Base-by-base conservation (phyloP, 2,888 invertebrate genomes). In the Terebella lapidaria region DNA sequence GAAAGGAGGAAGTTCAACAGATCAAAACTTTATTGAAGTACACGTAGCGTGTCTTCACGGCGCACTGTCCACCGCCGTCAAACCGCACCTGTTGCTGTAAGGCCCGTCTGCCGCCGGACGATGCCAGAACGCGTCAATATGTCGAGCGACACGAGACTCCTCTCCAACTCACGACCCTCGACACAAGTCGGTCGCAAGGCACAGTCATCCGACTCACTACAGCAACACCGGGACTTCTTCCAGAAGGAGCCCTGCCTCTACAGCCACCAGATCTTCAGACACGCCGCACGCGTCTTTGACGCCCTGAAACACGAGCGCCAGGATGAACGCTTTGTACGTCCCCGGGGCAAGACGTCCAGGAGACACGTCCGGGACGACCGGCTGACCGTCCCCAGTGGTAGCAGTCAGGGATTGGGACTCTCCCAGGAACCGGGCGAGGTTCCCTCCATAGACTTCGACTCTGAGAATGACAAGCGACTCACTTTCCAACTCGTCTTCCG, bases 401-500 rank as follows among this genome's bases (percentile, higher is more conserved):
- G 71, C 65, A n/a, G n/a, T n/a, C n/a, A n/a, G n/a, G n/a, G n/a
- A n/a, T n/a, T n/a, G n/a, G n/a, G 27, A 10, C 10, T 4, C n/a
- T 20, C 58, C 26, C 29, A 58, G 25, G 5, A 35, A 18, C 29
- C 27, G 10, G 24, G 25, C 3, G 59, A 62, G 25, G 24, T 63
- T 29, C 65, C 67, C 18, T 26, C 57, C 29, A 56, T 59, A 1
- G 70, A 73, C 10, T 76, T 75, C 65, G 64, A 64, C 10, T 68
- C 72, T 64, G 71, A 70, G 54, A 67, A 66, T 30, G 75, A 76
- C 58, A 73, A 74, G 63, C 67, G 73, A 57, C 67, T 72, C 3
- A 71, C 74, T 0, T 77, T 72, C 65, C 70, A 73, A 58, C 62
- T 78, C 60, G 74, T 76, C 3, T 77, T 75, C 64, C 67, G 68